phyloP scores from a whole-genome alignment of 2,797 vertebrate species.

The Onychomys leucogaster region DNA sequence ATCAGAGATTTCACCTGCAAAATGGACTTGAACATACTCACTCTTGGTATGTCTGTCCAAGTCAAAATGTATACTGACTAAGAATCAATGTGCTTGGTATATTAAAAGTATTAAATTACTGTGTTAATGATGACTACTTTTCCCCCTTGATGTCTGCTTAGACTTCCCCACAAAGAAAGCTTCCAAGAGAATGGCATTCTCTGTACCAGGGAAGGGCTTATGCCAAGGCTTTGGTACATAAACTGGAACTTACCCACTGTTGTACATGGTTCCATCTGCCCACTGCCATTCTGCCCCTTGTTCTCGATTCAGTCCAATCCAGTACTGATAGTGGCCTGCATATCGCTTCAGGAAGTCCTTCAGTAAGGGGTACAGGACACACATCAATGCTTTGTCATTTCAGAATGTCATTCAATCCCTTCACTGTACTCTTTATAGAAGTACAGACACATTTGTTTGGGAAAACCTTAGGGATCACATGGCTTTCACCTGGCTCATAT shows the following conservation, averaged over 20 bases:
- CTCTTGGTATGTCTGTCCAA: background rate
- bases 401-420: background rate
- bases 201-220: background rate
- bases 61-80: background rate
- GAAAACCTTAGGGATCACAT: background rate
- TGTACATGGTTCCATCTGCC: background rate
- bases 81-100: background rate
- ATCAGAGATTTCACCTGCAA: background rate
- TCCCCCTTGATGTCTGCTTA: background rate
- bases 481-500: background rate
- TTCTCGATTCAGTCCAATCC: constrained; percentile 43
- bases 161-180: background rate
- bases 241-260: background rate
- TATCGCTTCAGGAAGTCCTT: constrained; percentile 51
- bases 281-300: constrained; percentile 31
- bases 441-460: background rate
- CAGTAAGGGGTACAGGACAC: background rate
- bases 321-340: constrained; percentile 42
- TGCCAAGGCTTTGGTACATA: background rate
- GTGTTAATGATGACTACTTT: background rate
- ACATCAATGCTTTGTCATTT: background rate
- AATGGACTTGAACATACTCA: background rate
- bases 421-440: background rate
- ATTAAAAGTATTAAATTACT: background rate
- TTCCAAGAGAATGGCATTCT: background rate